Evolutionary conservation across 1,140 invertebrate genomes (phyloP), one percentile per base, ranked within the genome.

Genomic region (Uloborus diversus): DNA sequence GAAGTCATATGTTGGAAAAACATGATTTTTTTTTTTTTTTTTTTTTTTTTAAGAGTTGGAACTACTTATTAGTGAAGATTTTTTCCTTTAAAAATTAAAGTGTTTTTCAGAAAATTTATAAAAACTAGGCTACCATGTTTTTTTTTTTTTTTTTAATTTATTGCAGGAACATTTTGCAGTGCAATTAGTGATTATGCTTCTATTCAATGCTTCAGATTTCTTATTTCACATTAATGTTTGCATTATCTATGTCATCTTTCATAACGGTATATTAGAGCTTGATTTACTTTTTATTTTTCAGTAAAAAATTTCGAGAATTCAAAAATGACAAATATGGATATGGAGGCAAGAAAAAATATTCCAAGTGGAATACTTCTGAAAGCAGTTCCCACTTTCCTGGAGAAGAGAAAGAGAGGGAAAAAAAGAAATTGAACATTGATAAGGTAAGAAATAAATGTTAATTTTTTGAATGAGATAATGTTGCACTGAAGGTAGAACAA

Each of bases 311-410:
- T 82, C 79, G 79, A 70, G 76, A 79, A 69, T 28, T 70, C 37
- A 96, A 96, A 85, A 92, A 97, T 87, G 89, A 91, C 59, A 97
- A 95, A 85, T 99, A 93, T 88, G 97, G 97, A 1, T 98, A 94
- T 89, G 97, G 97, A 47, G 97, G 97, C 2, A 96, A 97, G 84
- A 99, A 99, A 88, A 93, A 93, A 82, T 92, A 95, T 1, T 89
- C 88, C 0, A 99, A 99, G 87, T 87, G 90, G 47, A 99, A 99
- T 84, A 96, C 94, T 0, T 92, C 90, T 83, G 90, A 93, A 0
- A 96, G 94, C 59, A 73, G 81, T 51, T 80, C 82, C 13, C 76
- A 85, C 53, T 71, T 83, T 56, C 62, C 81, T 23, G 84, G 83
- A 7, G 53, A 42, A 25, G 37, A 69, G 20, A 33, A 33, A 69